These are phyloP conservation scores for Harmothoe impar DNA, from an alignment of 2,888 invertebrate genomes.

Conservation along the genomic window DNA sequence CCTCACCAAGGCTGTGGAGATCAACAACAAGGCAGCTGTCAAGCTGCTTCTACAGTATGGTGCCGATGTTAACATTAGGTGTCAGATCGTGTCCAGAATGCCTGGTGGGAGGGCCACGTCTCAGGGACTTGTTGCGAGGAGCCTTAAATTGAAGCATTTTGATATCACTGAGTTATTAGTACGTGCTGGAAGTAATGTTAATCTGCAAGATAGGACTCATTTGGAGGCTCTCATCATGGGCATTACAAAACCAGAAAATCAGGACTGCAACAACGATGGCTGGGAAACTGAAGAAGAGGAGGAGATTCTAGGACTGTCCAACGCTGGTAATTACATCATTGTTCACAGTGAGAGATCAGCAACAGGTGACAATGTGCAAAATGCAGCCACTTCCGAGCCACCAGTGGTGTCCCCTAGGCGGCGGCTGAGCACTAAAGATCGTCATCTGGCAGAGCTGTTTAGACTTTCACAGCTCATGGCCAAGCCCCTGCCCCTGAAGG, in stretches of 20 bases:
- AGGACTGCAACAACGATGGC: not conserved
- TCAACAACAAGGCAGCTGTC: slow-evolving; percentile 17
- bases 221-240: not conserved
- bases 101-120: not conserved
- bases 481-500: slow-evolving; percentile 1
- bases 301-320: not conserved
- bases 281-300: slow-evolving; percentile 53
- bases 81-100: not conserved
- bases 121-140: not conserved
- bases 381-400: not conserved
- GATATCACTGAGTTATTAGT: slow-evolving; percentile 30
- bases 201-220: not conserved
- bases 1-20: slow-evolving; percentile 29
- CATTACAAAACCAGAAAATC: not conserved
- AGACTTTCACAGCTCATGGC: not conserved
- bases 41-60: slow-evolving; percentile 35
- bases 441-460: not conserved
- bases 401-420: not conserved
- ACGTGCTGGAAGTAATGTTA: not conserved
- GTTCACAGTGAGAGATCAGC: not conserved
- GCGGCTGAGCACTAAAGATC: not conserved
- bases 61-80: slow-evolving; percentile 40
- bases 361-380: not conserved
- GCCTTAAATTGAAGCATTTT: slow-evolving; percentile 18
- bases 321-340: not conserved